Percentiles rank a stretch among this genome's conserved stretches.
These are phyloP conservation scores for Styela plicata DNA, from an alignment of 23 tunicate species.

Conservation along the genomic window DNA sequence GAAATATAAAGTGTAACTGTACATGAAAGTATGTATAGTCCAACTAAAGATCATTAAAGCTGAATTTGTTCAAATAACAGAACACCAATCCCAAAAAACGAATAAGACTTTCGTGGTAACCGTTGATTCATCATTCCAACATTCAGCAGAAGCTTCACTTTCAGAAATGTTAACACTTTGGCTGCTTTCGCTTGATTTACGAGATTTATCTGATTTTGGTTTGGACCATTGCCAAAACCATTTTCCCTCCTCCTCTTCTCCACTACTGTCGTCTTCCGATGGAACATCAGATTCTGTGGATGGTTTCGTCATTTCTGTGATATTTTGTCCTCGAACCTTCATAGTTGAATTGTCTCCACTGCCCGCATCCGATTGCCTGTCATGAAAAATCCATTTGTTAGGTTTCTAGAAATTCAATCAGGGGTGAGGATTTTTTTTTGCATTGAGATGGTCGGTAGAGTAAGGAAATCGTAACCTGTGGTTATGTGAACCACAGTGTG, in stretches of 20 bases:
- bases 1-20: no score
- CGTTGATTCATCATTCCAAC: constrained; percentile 1
- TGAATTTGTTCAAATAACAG: not conserved
- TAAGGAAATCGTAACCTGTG: no score
- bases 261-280: constrained; percentile 33
- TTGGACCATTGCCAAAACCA: constrained; percentile 20
- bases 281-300: constrained; percentile 48
- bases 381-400: not conserved
- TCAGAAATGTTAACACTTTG: not conserved
- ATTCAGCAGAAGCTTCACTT: not conserved
- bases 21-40: no score
- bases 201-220: constrained; percentile 3
- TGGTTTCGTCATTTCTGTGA: constrained; percentile 23
- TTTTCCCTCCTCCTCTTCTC: constrained; percentile 2
- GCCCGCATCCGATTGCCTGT: not conserved
- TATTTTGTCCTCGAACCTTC: constrained; percentile 33
- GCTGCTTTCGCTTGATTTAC: not conserved
- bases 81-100: constrained; percentile 2
- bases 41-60: no score
- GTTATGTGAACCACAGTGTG: no score
- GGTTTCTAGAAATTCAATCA: no score
- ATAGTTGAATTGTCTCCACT: constrained; percentile 14
- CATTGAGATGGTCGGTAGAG: no score
- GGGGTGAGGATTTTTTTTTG: no score
- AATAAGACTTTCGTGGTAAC: not conserved